Evolutionary conservation across 2,888 invertebrate species (phyloP), one percentile per base, ranked within the genome.

Genomic region (Poecilus cupreus): DNA sequence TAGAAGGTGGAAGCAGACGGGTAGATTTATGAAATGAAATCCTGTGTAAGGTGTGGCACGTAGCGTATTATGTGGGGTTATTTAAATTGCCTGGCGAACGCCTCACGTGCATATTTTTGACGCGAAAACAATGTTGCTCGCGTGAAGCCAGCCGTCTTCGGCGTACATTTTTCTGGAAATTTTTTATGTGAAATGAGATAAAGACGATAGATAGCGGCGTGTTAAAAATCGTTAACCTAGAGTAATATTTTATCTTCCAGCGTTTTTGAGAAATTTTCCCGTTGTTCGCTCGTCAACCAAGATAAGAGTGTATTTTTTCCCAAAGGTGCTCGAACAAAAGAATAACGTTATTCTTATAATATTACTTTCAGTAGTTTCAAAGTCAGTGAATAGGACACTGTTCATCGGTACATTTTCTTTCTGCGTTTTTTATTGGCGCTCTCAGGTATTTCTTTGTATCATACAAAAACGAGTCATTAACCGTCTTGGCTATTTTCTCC

Each of bases 381-480:
- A 43, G 46, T 46, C 72, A 68, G 18, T 16, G 37, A 26, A 26
- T 18, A 72, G 46, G 18, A 72, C 24, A 46, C 46, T 72, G 64
- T 77, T 39, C 37, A 77, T 77, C 4, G 39, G 37, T 60, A 77
- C 60, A 24, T 60, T 76, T 43, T 77, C 60, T 60, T 51, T 16
- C 24, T 39, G 24, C 5, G 49, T 64, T 79, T 64, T 68, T 51
- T 68, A 51, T 13, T 79, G 8, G 11, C 11, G 68, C 46, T 68
- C n/a, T 51, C 46, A 68, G 46, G 68, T 79, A 68, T 70, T 79
- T 68, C 32, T 79, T 49, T 37, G 79, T 49, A 79, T 79, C 32
- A 51, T 26, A 51, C 49, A 79, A 79, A 79, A 79, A 79, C 78
- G 16, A 79, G 70, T 64, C 68, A 64, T 79, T 79, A 79, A 79